Evolutionary conservation across 2,888 invertebrate genomes (phyloP), one percentile per base, ranked within the genome.

Genomic region (Tenthredo notha): DNA sequence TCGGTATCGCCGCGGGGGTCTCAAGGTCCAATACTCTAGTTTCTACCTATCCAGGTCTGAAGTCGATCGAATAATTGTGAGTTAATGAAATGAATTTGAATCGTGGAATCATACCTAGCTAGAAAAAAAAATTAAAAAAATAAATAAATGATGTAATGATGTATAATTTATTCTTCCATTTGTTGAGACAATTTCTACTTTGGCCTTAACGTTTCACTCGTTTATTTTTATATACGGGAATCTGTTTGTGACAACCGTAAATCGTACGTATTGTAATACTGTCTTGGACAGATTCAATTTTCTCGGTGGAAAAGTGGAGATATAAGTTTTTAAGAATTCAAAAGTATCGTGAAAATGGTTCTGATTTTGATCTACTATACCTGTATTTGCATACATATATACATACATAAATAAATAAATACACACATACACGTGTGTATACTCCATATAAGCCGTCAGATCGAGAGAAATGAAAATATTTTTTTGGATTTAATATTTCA

Each of bases 211-310:
- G 15, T 67, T 67, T 67, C 4, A 15, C 50, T 50, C 1, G 15
- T 12, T 33, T 67, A 15, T 15, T 67, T 33, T 33, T 33, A 67
- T 54, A n/a, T 54, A n/a, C 33, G 33, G 33, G 33, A 12, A 12
- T 67, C 33, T 67, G 67, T 67, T 67, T 67, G 67, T 29, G 33
- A 54, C 77, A 54, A 25, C 29, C 50, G 77, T 54, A 72, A 33
- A 77, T 77, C 77, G 47, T 50, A 6, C 12, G 77, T 54, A 77
- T 54, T 77, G 77, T 54, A 50, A 40, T 54, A 77, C 77, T 77
- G 77, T 40, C 77, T 77, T 54, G 47, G 77, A 77, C 77, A 77
- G 77, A 54, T 77, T 77, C 77, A 77, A 77, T 77, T 77, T 77
- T 77, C 40, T 50, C 21, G 25, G 9, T n/a, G n/a, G 29, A 9